A percentile compares a stretch with the other conserved stretches of the same genome.
Evolutionary conservation across 2,797 vertebrate species (phyloP).

Genomic region (Malurus leucopterus): DNA sequence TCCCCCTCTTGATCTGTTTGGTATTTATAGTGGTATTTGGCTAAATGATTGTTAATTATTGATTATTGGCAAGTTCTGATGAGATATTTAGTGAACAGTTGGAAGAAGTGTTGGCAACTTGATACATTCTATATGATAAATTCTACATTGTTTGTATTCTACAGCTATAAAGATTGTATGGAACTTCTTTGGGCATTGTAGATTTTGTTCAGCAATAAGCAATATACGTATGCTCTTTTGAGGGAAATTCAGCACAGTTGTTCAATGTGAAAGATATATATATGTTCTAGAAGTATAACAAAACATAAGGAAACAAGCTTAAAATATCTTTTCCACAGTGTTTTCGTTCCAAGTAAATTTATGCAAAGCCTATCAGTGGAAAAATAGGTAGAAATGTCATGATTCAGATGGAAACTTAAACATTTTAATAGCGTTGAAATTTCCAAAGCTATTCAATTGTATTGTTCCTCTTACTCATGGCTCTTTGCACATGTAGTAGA

Average conservation of each 20-base stretch:
- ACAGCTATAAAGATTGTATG: neutral
- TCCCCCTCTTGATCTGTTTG: neutral
- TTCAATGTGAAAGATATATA: neutral
- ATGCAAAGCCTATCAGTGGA: neutral
- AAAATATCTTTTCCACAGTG: neutral
- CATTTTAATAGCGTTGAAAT: neutral
- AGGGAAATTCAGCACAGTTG: neutral
- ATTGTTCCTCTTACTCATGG: neutral
- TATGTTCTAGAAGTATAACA: neutral
- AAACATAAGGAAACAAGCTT: neutral
- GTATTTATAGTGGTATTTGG: neutral
- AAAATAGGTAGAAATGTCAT: neutral
- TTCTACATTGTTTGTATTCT: neutral
- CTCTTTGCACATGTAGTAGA: neutral
- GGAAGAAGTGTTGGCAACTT: neutral
- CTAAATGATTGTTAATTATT: neutral
- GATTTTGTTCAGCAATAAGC: neutral
- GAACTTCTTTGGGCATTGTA: neutral
- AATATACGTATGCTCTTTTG: neutral
- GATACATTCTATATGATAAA: neutral
- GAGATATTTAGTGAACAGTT: neutral
- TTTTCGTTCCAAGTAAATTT: neutral
- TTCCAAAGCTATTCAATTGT: neutral
- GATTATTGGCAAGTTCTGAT: neutral
- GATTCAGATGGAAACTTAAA: neutral